phyloP scores from a whole-genome alignment of 1,140 invertebrate species.

The Varroa destructor region DNA sequence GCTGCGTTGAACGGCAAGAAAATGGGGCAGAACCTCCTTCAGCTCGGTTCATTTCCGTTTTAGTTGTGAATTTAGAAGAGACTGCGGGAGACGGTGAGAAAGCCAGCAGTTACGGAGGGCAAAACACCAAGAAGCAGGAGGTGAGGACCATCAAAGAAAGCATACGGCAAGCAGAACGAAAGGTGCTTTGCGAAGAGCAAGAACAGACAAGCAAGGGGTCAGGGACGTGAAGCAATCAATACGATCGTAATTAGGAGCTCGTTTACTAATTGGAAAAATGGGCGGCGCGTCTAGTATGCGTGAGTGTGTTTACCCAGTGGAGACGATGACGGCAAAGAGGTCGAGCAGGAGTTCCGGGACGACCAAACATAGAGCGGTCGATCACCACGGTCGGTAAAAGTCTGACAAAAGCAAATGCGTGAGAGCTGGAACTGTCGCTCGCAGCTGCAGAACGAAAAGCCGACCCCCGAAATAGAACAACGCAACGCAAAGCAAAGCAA shows the following conservation, averaged over 20 bases:
- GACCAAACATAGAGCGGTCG: too few relatives aligned
- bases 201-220: neutral
- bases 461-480: too few relatives aligned
- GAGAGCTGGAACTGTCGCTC: too few relatives aligned
- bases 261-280: conserved; percentile 27
- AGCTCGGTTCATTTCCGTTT: neutral
- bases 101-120: neutral
- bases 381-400: too few relatives aligned
- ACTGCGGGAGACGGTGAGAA: neutral
- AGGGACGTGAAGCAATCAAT: conserved; percentile 8
- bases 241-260: conserved; percentile 28
- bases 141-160: neutral
- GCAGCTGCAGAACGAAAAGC: too few relatives aligned
- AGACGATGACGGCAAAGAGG: too few relatives aligned
- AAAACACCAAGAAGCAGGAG: neutral
- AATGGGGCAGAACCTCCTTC: neutral
- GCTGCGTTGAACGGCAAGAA: neutral
- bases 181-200: conserved; percentile 1
- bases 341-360: too few relatives aligned
- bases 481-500: too few relatives aligned
- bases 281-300: neutral
- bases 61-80: neutral
- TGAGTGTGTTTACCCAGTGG: neutral
- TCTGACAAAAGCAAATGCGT: too few relatives aligned
- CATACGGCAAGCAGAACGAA: neutral